A percentile compares a stretch with the other conserved stretches of the same genome.
phyloP scores from a whole-genome alignment of 2,888 invertebrate species.

The Aspidapion aeneum region DNA sequence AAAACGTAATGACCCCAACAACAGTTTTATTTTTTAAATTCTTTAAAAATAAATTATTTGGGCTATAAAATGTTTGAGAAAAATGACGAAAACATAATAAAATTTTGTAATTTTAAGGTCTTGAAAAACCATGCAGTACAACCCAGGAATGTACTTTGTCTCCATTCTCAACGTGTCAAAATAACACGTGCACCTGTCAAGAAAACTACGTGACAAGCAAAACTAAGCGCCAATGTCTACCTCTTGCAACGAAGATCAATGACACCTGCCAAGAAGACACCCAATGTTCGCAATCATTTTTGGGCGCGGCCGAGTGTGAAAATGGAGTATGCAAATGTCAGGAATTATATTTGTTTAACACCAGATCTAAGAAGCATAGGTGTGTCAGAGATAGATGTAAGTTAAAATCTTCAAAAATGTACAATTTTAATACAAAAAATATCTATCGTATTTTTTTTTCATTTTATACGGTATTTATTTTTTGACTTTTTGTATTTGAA shows the following conservation, averaged over 20 bases:
- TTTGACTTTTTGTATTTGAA: too few relatives aligned
- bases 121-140: constrained; percentile 33
- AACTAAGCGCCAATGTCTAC: constrained; percentile 31
- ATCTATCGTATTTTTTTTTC: too few relatives aligned
- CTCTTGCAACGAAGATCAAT: constrained; percentile 27
- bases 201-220: constrained; percentile 28
- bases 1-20: too few relatives aligned
- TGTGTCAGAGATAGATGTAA: constrained; percentile 37
- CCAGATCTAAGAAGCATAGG: constrained; percentile 26
- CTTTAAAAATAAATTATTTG: too few relatives aligned
- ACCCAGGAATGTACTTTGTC: constrained; percentile 34
- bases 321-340: constrained; percentile 35
- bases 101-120: constrained; percentile 28
- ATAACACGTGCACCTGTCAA: constrained; percentile 33
- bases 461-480: too few relatives aligned
- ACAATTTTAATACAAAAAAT: too few relatives aligned
- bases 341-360: constrained; percentile 34
- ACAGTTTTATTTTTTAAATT: too few relatives aligned
- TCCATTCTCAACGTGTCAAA: constrained; percentile 29
- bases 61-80: too few relatives aligned
- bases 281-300: constrained; percentile 32
- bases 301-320: constrained; percentile 34
- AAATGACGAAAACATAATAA: too few relatives aligned
- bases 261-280: constrained; percentile 33
- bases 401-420: constrained; percentile 14